Evolutionary conservation across 2,888 invertebrate species (phyloP).

Genomic region (Drosophila recens): DNA sequence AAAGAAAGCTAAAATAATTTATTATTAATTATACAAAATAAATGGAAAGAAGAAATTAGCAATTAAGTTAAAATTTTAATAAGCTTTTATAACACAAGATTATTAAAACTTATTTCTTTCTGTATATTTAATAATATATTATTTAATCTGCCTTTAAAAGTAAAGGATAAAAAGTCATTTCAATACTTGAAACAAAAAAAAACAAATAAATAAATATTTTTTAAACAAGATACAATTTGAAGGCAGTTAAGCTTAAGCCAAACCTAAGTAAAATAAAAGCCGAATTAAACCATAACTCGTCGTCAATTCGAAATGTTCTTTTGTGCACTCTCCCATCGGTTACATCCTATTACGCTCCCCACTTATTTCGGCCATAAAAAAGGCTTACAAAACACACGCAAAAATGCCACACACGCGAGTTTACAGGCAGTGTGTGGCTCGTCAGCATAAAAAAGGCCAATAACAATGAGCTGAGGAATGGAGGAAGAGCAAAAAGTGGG

Average conservation of each 20-base stretch:
- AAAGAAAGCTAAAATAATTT: no score
- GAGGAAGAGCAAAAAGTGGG: neutral
- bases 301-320: constrained; percentile 40
- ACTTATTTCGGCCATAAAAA: constrained; percentile 47
- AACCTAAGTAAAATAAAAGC: constrained; percentile 27
- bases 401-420: constrained; percentile 56
- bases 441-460: constrained; percentile 47
- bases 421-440: constrained; percentile 47
- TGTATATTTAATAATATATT: no score
- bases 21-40: no score
- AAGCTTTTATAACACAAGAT: no score
- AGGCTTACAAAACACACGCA: constrained; percentile 65
- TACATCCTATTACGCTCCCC: constrained; percentile 68
- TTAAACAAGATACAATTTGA: neutral
- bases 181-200: no score
- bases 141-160: no score
- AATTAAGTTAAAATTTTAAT: no score
- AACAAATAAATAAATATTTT: neutral
- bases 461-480: constrained; percentile 10
- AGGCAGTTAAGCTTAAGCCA: neutral
- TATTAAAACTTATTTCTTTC: no score
- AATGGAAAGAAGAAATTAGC: no score
- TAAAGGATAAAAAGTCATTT: no score
- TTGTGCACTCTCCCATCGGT: constrained; percentile 61
- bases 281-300: constrained; percentile 72